These are phyloP conservation scores for Caradrina kadenii DNA, from an alignment of 2,888 invertebrate species.

Conservation along the genomic window DNA sequence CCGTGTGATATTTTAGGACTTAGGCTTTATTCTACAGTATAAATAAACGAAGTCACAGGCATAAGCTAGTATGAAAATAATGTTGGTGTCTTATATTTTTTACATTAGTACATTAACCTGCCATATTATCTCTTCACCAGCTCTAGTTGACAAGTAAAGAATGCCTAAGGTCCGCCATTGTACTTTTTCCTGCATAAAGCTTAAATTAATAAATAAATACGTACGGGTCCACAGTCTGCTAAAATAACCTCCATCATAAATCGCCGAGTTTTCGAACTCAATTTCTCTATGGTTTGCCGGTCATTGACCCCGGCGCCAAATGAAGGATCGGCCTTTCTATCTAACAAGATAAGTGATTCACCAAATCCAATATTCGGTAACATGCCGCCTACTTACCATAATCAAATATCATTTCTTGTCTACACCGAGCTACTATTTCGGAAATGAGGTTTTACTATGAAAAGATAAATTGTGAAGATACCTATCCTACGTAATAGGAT, in stretches of 20 bases:
- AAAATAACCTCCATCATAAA: background rate
- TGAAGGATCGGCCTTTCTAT: background rate
- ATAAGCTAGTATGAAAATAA: too few species aligned
- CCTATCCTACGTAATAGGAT: background rate
- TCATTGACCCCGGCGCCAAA: constrained; percentile 6
- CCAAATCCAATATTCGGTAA: constrained; percentile 41
- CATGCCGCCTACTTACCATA: constrained; percentile 49
- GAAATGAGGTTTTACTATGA: constrained; percentile 8
- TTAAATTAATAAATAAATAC: too few species aligned
- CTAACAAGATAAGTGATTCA: constrained; percentile 28
- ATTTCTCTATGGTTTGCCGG: constrained; percentile 1
- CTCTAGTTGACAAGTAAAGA: too few species aligned
- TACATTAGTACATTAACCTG: too few species aligned
- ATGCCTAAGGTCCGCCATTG: too few species aligned
- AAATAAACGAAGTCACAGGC: too few species aligned
- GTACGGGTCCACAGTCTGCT: background rate
- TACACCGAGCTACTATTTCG: constrained; percentile 1
- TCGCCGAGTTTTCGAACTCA: background rate
- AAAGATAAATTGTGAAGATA: background rate
- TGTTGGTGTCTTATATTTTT: too few species aligned
- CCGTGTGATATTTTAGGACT: too few species aligned
- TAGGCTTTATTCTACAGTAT: too few species aligned
- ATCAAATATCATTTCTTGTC: constrained; percentile 49
- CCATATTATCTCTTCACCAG: too few species aligned
- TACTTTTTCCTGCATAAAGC: too few species aligned